Evolutionary conservation across 2,113 vertebrate species (phyloP).

Genomic region (Gnathonemus echidnorhynchus): DNA sequence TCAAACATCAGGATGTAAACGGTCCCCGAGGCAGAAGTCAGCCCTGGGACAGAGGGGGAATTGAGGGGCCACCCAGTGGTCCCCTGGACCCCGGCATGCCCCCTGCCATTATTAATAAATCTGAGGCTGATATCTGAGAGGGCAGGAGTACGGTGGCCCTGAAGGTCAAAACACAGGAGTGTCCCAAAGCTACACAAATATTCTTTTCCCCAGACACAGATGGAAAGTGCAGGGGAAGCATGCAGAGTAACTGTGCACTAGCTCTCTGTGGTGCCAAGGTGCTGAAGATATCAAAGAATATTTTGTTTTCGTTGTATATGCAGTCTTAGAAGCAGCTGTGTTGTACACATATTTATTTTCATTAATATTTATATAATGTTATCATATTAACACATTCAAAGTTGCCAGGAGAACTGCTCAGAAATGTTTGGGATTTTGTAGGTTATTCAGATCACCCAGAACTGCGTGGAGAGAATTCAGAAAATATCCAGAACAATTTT

Average conservation of each 20-base stretch:
- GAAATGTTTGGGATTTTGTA: neutral
- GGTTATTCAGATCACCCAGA: neutral
- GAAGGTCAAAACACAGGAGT: neutral
- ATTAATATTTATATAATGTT: neutral
- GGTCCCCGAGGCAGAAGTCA: neutral
- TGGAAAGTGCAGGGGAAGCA: neutral
- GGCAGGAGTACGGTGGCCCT: neutral
- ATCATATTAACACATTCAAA: constrained; percentile 2
- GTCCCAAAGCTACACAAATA: neutral
- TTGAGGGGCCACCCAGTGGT: neutral
- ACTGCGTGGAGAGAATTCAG: neutral
- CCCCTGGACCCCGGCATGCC: neutral
- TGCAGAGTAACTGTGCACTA: neutral
- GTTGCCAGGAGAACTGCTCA: neutral
- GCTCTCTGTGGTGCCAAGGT: neutral
- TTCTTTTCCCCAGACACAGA: neutral
- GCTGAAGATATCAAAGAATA: neutral
- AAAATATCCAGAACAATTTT: neutral
- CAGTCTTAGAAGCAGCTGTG: neutral
- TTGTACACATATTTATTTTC: neutral
- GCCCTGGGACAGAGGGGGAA: neutral
- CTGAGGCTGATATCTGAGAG: neutral
- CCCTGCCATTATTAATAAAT: neutral
- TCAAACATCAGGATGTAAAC: neutral
- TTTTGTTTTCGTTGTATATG: neutral